phyloP scores from a whole-genome alignment of 2,888 invertebrate genomes.

The Ornithoptera priamus region DNA sequence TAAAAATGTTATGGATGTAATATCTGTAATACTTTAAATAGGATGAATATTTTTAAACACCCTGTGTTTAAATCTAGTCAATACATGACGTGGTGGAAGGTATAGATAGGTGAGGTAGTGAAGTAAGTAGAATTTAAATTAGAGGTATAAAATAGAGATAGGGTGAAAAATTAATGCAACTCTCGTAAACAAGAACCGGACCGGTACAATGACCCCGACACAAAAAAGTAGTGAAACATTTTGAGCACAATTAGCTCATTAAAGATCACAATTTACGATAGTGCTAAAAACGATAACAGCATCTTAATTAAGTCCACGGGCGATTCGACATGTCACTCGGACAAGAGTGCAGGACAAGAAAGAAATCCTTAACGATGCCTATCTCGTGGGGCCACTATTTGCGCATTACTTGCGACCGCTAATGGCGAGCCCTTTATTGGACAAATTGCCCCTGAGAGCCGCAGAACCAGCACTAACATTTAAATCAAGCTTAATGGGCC shows the following conservation, averaged over 20 bases:
- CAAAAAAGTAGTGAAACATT: neutral
- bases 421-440: slow-evolving; percentile 54
- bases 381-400: slow-evolving; percentile 50
- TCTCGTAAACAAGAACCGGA: neutral
- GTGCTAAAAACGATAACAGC: slow-evolving; percentile 22
- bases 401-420: slow-evolving; percentile 49
- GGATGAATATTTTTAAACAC: too few relatives aligned
- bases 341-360: slow-evolving; percentile 37
- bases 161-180: neutral
- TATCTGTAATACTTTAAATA: too few relatives aligned
- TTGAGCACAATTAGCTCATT: slow-evolving; percentile 25
- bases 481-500: slow-evolving; percentile 71
- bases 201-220: neutral
- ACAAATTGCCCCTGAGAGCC: slow-evolving; percentile 60
- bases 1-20: too few relatives aligned
- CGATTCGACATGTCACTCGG: slow-evolving; percentile 34
- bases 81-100: too few relatives aligned
- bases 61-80: too few relatives aligned
- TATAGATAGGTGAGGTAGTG: too few relatives aligned
- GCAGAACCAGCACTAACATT: slow-evolving; percentile 67
- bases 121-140: neutral
- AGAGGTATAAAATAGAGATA: neutral
- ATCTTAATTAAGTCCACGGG: slow-evolving; percentile 39
- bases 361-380: slow-evolving; percentile 61
- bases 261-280: slow-evolving; percentile 26